A percentile compares a stretch with the other conserved stretches of the same genome.
phyloP scores from a whole-genome alignment of 2,113 vertebrate species.

The Phainopepla nitens region DNA sequence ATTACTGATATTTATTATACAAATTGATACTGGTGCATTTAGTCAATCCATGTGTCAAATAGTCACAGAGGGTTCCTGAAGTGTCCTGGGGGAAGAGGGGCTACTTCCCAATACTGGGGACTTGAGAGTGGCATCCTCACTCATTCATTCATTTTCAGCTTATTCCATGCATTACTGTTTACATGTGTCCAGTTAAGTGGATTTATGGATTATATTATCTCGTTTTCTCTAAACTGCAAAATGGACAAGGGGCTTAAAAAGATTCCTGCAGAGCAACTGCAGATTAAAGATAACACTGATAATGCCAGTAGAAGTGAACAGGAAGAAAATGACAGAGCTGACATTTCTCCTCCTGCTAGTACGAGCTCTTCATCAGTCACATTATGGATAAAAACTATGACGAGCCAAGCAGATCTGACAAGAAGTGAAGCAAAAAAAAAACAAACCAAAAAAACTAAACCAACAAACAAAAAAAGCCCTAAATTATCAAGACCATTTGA shows the following conservation, averaged over 20 bases:
- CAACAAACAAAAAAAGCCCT: too few relatives aligned
- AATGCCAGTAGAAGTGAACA: neutral
- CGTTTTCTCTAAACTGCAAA: neutral
- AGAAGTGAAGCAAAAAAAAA: neutral
- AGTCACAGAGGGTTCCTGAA: neutral
- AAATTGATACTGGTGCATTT: neutral
- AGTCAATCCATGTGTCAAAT: neutral
- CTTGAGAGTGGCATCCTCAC: neutral
- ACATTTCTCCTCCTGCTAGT: neutral
- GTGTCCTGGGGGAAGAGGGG: neutral
- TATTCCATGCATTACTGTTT: neutral
- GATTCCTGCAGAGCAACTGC: neutral
- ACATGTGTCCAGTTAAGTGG: neutral
- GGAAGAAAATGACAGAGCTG: neutral
- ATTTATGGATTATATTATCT: neutral
- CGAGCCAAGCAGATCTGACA: neutral
- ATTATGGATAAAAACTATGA: neutral
- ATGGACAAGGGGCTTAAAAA: neutral
- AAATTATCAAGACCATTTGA: too few relatives aligned
- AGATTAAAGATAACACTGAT: neutral
- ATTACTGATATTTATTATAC: neutral
- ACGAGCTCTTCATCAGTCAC: neutral
- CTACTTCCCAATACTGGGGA: fast-evolving
- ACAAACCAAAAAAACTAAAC: neutral
- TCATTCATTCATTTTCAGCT: neutral